Conservation (phyloP, 2,888 invertebrate species). For the Nowickia ferox region DNA sequence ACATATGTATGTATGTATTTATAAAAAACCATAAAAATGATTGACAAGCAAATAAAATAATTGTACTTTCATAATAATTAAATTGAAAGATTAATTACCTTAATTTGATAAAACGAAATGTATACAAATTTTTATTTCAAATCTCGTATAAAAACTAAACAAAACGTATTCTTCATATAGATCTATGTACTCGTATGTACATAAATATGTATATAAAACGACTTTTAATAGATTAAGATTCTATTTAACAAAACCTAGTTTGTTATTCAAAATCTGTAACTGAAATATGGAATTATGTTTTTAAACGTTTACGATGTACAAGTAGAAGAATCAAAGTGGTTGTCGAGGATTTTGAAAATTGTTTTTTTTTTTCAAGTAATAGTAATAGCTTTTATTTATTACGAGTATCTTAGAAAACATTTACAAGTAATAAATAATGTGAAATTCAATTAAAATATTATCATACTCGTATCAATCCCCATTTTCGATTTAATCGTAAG, state of each 20-base stretch:
- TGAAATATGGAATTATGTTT: conserved; percentile 7
- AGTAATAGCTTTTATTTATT: too few relatives aligned
- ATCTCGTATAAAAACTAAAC: conserved; percentile 3
- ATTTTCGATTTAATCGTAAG: too few relatives aligned
- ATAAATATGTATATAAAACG: too few relatives aligned
- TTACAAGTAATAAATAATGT: too few relatives aligned
- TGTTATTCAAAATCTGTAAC: background rate
- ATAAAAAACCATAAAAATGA: conserved; percentile 12
- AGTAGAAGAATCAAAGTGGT: background rate
- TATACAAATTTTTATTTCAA: background rate
- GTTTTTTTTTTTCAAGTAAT: too few relatives aligned
- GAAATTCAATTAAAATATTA: too few relatives aligned
- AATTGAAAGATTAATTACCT: conserved; percentile 39
- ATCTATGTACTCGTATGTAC: too few relatives aligned
- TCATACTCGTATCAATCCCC: too few relatives aligned
- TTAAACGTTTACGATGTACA: conserved; percentile 9
- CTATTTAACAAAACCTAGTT: background rate
- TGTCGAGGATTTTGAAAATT: background rate
- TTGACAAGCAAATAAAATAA: conserved; percentile 16
- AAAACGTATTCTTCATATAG: conserved; percentile 3
- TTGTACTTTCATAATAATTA: conserved; percentile 35
- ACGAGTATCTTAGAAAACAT: too few relatives aligned
- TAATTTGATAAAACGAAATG: conserved; percentile 16
- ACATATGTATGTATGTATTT: background rate
- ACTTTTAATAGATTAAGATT: background rate